Evolutionary conservation across 2,797 vertebrate species (phyloP), one percentile per base, ranked within the genome.

Genomic region (Oophaga sylvatica): DNA sequence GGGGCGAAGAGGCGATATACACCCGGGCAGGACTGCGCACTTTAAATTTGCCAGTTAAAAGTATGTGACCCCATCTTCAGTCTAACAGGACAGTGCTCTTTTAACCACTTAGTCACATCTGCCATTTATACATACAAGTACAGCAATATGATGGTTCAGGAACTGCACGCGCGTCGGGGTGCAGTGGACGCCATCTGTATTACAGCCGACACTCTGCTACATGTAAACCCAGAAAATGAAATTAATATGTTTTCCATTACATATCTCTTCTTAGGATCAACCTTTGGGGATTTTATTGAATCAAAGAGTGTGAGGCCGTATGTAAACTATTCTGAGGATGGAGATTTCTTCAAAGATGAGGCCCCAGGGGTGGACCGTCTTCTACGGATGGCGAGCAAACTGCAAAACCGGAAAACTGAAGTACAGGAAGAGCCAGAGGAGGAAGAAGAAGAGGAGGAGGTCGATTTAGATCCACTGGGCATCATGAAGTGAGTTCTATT

Each of bases 291-390:
- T 80, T 63, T 91, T 0, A 0, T 84, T 7, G 93, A 96, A 75
- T 90, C 93, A 63, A 92, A 87, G 87, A 56, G 90, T 70, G 92
- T 91, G 90, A 95, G 93, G 0, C 9, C 88, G 35, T 91, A 92
- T 41, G 91, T 92, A 59, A 84, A 90, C n/a, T 87, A 92, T 35
- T 88, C 91, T 6, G 92, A 92, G 63, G 91, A 93, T 2, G 90
- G 93, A 12, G 93, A 96, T 94, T 97, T 97, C 90, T 97, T 97
- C 89, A 91, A 90, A 90, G 94, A 93, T 63, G 94, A 95, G 19
- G 92, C 59, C 11, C 75, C 75, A 11, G 63, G 87, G 10, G 90
- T 88, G 35, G 80, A 93, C 53, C 86, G 90, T 20, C 90, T 87
- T 0, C 90, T 80, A 6, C 53, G 29, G 2, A 67, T 63, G 3